Evolutionary conservation across 2,113 vertebrate genomes (phyloP).

Genomic region (Heterotis niloticus): DNA sequence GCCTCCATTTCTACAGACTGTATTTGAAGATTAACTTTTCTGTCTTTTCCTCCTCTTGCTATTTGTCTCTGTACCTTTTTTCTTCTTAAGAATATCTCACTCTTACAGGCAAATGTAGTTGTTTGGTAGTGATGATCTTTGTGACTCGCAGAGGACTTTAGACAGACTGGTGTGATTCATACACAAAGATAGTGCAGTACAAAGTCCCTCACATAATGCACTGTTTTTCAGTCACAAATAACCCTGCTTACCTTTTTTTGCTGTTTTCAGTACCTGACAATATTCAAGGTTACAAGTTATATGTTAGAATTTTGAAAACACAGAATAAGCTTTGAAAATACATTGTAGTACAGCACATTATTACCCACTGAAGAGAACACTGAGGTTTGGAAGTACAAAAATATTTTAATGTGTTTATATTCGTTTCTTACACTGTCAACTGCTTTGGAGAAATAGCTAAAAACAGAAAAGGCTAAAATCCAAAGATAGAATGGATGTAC

Average conservation of each 20-base stretch:
- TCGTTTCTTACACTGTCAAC: too few relatives aligned
- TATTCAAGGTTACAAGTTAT: too few relatives aligned
- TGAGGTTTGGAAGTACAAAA: too few relatives aligned
- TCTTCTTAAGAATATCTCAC: neutral
- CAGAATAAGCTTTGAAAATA: too few relatives aligned
- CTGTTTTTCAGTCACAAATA: too few relatives aligned
- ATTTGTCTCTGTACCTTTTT: neutral
- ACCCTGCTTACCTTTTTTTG: neutral
- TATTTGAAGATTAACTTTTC: neutral
- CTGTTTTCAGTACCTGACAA: neutral
- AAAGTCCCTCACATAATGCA: slow-evolving; percentile 5
- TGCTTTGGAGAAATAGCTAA: too few relatives aligned
- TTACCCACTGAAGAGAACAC: too few relatives aligned
- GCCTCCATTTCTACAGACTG: slow-evolving; percentile 52
- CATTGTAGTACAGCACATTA: too few relatives aligned
- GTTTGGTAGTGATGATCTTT: neutral
- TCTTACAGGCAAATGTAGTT: neutral
- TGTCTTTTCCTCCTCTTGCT: slow-evolving; percentile 4
- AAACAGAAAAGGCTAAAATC: too few relatives aligned
- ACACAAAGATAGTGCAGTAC: slow-evolving; percentile 12
- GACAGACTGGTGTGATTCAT: slow-evolving; percentile 16
- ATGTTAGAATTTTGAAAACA: too few relatives aligned
- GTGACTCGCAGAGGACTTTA: slow-evolving; percentile 17
- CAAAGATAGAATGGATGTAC: too few relatives aligned
- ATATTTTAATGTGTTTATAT: too few relatives aligned